A percentile compares a stretch with the other conserved stretches of the same genome.
Conservation (phyloP, 1,140 invertebrate genomes). For the Calosoma granatense region DNA sequence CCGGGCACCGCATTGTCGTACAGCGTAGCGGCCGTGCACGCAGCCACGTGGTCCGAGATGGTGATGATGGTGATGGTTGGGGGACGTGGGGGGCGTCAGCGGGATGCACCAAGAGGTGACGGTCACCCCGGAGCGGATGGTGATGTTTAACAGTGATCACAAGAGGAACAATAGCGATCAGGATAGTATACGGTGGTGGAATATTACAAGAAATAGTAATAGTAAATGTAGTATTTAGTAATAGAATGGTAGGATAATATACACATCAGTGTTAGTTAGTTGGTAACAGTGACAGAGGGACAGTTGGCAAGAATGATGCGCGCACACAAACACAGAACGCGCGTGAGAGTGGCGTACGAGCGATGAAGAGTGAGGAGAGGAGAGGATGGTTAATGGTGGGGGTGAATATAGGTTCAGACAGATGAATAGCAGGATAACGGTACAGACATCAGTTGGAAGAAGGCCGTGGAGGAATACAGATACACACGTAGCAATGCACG, state of each 20-base stretch:
- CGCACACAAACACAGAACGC: not conserved
- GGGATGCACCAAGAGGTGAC: too few species aligned
- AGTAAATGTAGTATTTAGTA: too few species aligned
- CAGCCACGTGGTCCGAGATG: constrained; percentile 67
- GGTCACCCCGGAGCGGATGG: constrained; percentile 8
- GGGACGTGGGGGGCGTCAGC: constrained; percentile 25
- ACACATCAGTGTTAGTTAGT: too few species aligned
- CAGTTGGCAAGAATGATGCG: not conserved
- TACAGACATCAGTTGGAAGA: not conserved
- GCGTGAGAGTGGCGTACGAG: not conserved
- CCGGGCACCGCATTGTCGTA: constrained; percentile 67
- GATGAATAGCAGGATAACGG: not conserved
- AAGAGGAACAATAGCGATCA: not conserved
- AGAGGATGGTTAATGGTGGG: not conserved
- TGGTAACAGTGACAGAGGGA: not conserved
- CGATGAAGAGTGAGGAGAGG: not conserved
- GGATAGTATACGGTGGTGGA: not conserved
- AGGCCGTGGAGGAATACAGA: too few species aligned
- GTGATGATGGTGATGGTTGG: constrained; percentile 50
- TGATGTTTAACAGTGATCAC: constrained; percentile 1
- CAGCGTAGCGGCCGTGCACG: constrained; percentile 59
- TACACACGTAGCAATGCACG: too few species aligned
- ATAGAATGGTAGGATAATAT: too few species aligned
- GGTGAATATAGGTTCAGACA: constrained; percentile 1
- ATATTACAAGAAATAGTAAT: not conserved